phyloP scores from a whole-genome alignment of 2,888 invertebrate species.

The Agrochola litura region DNA sequence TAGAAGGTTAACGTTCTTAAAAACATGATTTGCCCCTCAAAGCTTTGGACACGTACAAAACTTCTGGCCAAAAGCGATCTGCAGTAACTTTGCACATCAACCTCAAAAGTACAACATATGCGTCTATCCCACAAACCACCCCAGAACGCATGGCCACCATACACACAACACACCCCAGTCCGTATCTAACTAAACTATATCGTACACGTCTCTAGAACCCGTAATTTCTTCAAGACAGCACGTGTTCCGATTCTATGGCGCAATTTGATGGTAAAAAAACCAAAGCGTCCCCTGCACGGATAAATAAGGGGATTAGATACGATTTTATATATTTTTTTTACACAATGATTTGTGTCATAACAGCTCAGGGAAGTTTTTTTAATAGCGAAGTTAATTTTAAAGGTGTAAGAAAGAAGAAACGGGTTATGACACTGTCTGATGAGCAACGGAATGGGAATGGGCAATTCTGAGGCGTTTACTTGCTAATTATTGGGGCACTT shows the following conservation, averaged over 20 bases:
- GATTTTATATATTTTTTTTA: constrained; percentile 54
- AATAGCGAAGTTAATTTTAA: constrained; percentile 56
- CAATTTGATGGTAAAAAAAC: constrained; percentile 81
- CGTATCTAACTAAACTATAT: constrained; percentile 78
- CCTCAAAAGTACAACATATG: background rate
- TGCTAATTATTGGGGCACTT: background rate
- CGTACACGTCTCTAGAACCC: constrained; percentile 72
- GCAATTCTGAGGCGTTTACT: background rate
- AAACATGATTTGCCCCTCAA: background rate
- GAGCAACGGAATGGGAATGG: background rate
- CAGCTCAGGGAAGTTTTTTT: constrained; percentile 52
- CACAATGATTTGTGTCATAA: constrained; percentile 67
- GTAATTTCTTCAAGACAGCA: constrained; percentile 85
- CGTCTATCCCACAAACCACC: constrained; percentile 20
- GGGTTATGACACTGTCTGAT: constrained; percentile 22
- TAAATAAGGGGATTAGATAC: constrained; percentile 68
- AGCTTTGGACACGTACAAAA: background rate
- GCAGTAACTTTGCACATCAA: background rate
- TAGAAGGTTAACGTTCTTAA: background rate
- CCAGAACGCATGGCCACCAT: constrained; percentile 65
- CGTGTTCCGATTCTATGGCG: constrained; percentile 83
- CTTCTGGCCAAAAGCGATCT: background rate
- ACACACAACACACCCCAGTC: constrained; percentile 74
- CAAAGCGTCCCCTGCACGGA: constrained; percentile 70
- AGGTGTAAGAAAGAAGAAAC: constrained; percentile 32